Base-by-base conservation (phyloP, 2,888 invertebrate species). In the Pseudoips prasinana region DNA sequence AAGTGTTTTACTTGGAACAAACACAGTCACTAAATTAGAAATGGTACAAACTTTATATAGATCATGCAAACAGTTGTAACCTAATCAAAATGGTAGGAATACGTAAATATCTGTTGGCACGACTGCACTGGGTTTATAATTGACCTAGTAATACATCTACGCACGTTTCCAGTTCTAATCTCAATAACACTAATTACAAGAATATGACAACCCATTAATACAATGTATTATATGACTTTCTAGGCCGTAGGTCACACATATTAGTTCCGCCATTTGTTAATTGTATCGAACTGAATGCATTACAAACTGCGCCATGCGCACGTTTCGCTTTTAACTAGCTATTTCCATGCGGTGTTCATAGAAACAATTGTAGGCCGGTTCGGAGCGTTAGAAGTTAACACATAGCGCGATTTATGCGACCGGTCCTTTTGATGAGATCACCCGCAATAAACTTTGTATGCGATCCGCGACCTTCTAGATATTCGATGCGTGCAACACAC, bases 281-380 rank as follows among this genome's bases (percentile, higher is more conserved):
- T 65, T 66, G 62, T 54, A 51, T 55, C 51, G 51, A 47, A 48
- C 49, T 44, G 53, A 58, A 54, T 52, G 59, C 57, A 57, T 58
- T 61, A 50, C 45, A 47, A 40, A 47, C 53, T 55, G 60, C 54
- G 58, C 45, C 46, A 47, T 53, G 57, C 57, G 59, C 61, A 51
- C 62, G 63, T 63, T 63, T 56, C 58, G 53, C 58, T 55, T 68
- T 73, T 74, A 80, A 81, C 74, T 67, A 69, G 75, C 77, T 73
- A 84, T 85, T 84, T 81, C 79, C 77, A 83, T 77, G 88, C 90
- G 68, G 82, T 80, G 77, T 90, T 91, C 90, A 90, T 84, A 88
- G 83, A 80, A 81, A 83, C 85, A 85, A 90, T 90, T 80, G 90
- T 77, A 66, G 83, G 82, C 79, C 77, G 85, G 84, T 73, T 84